These are phyloP conservation scores for Scytalopus superciliaris DNA, from an alignment of 2,113 vertebrate species.

Conservation along the genomic window DNA sequence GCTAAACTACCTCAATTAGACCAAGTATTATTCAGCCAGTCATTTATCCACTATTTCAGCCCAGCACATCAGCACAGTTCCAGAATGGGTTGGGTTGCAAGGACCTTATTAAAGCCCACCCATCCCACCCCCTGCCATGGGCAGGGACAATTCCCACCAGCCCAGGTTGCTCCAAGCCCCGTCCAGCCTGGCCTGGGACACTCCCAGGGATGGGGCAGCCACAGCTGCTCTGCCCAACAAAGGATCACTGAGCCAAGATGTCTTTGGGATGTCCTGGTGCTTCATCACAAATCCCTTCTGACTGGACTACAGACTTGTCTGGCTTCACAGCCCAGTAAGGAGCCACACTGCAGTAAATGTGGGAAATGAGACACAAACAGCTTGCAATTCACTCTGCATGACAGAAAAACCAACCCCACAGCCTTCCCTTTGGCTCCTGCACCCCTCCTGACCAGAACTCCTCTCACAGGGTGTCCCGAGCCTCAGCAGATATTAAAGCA, in stretches of 20 bases:
- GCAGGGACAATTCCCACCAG: background rate
- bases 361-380: no score
- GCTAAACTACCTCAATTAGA: background rate
- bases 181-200: background rate
- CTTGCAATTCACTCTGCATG: no score
- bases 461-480: background rate
- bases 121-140: background rate
- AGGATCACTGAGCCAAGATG: background rate
- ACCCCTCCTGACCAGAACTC: no score
- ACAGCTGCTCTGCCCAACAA: background rate
- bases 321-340: background rate
- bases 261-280: background rate
- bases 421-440: no score
- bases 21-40: background rate
- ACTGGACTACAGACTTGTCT: background rate
- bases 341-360: no score
- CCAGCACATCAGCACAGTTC: background rate
- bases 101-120: background rate
- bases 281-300: background rate
- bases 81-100: background rate
- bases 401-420: no score
- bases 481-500: fast-evolving
- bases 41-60: background rate
- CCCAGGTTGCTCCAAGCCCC: background rate
- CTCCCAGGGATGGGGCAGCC: background rate